A percentile compares a stretch with the other conserved stretches of the same genome.
phyloP scores from a whole-genome alignment of 2,888 invertebrate genomes.

The Autographa gamma region DNA sequence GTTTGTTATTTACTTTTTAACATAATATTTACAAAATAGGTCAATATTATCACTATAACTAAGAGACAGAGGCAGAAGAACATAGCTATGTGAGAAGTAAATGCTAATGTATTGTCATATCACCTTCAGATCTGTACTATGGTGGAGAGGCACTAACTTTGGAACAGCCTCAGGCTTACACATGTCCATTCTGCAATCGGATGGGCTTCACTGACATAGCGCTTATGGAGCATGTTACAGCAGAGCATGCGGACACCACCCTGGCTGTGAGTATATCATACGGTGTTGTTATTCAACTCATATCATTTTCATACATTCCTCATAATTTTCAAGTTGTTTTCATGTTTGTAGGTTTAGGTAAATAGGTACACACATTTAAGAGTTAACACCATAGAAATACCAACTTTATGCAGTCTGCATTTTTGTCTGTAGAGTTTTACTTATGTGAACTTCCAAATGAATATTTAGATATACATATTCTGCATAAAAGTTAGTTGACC shows the following conservation, averaged over 20 bases:
- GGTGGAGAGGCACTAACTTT: slow-evolving; percentile 97
- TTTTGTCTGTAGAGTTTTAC: background rate
- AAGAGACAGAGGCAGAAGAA: too few relatives aligned
- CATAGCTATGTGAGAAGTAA: background rate
- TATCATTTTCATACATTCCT: background rate
- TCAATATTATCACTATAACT: too few relatives aligned
- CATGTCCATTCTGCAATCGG: slow-evolving; percentile 98
- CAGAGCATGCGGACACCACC: slow-evolving; percentile 97
- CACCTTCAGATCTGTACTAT: slow-evolving; percentile 95
- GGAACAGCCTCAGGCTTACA: slow-evolving; percentile 98
- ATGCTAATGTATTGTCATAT: slow-evolving; percentile 25
- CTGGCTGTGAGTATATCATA: slow-evolving; percentile 92
- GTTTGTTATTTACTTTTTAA: too few relatives aligned
- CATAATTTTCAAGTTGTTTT: background rate
- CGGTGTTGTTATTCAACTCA: background rate
- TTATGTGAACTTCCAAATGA: too few relatives aligned
- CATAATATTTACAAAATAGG: too few relatives aligned
- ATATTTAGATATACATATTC: too few relatives aligned
- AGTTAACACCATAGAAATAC: too few relatives aligned
- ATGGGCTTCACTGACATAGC: slow-evolving; percentile 98
- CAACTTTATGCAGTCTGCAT: too few relatives aligned
- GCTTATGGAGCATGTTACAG: slow-evolving; percentile 96
- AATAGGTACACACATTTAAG: too few relatives aligned
- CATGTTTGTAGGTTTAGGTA: background rate
- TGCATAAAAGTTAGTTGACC: too few relatives aligned